phyloP scores from a whole-genome alignment of 2,888 invertebrate genomes.

The Cataglyphis albicans region DNA sequence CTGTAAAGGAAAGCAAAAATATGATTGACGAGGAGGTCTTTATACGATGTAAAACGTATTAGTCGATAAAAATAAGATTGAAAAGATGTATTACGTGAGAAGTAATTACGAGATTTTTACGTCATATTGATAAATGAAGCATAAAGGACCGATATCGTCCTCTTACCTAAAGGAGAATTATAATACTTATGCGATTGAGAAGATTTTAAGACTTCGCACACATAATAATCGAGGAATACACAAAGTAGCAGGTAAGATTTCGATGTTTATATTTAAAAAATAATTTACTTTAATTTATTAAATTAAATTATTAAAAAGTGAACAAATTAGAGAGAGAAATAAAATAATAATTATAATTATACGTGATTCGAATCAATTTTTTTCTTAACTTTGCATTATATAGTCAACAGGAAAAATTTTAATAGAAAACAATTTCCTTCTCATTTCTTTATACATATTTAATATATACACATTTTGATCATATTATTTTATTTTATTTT shows the following conservation, averaged over 20 bases:
- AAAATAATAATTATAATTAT: neutral
- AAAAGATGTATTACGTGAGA: neutral
- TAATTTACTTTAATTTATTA: no score
- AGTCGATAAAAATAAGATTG: neutral
- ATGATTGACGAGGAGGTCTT: neutral
- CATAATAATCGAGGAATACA: neutral
- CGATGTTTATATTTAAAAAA: conserved; percentile 20
- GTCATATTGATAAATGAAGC: conserved; percentile 19
- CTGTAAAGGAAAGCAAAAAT: neutral
- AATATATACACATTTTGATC: neutral
- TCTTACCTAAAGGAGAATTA: conserved; percentile 7
- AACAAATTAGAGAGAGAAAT: neutral
- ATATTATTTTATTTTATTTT: neutral
- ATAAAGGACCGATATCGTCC: neutral
- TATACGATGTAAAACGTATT: neutral
- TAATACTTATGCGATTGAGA: conserved; percentile 7
- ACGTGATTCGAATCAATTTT: neutral
- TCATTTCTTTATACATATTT: neutral
- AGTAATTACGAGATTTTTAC: conserved; percentile 8
- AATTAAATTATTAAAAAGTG: neutral
- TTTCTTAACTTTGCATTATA: neutral
- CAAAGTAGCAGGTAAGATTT: conserved; percentile 21
- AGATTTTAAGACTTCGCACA: neutral
- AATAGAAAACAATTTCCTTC: neutral
- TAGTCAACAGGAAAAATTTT: neutral